Evolutionary conservation across 1,140 invertebrate species (phyloP), one percentile per base, ranked within the genome.

Genomic region (Leptopilina boulardi): DNA sequence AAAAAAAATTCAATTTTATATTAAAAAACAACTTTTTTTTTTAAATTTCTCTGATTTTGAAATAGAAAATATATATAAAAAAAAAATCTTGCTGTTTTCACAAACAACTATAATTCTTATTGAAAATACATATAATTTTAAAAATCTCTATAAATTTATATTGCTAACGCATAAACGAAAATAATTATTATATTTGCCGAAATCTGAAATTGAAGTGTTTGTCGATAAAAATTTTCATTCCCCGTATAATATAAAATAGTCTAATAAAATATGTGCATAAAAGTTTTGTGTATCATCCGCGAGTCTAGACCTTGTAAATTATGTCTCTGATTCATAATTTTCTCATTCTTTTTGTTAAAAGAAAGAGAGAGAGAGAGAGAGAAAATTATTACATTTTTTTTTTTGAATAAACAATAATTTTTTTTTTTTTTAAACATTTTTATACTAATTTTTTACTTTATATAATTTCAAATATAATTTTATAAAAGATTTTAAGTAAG

Each of bases 301-400:
- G 23, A 66, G 59, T 66, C 59, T 66, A 66, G 59, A 66, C 59
- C 59, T 66, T 66, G 59, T 66, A 66, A 66, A 66, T 4, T 51
- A 47, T 66, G 3, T 66, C 26, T 66, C 59, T 66, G 59, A 23
- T 23, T 30, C 59, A 30, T 66, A 66, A 66, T 66, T 66, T 66
- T 30, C 9, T 11, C 26, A 3, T 30, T 66, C 13, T 30, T 66
- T 66, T n/a, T 15, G 23, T n/a, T n/a, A 66, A 59, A 30, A 15
- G 4, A 66, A 66, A 30, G 30, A 30, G 4, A 66, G 9, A 66
- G 21, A 30, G 10, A 21, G 10, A 54, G 5, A 54, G 51, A 38
- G 15, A 54, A 54, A 21, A 18, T 8, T 8, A 3, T 19, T 21
- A 19, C 8, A 54, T 66, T 59, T 26, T 30, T 30, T 2, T 2